Evolutionary conservation across 2,797 vertebrate genomes (phyloP).

Genomic region (Sebastes trivittatus): DNA sequence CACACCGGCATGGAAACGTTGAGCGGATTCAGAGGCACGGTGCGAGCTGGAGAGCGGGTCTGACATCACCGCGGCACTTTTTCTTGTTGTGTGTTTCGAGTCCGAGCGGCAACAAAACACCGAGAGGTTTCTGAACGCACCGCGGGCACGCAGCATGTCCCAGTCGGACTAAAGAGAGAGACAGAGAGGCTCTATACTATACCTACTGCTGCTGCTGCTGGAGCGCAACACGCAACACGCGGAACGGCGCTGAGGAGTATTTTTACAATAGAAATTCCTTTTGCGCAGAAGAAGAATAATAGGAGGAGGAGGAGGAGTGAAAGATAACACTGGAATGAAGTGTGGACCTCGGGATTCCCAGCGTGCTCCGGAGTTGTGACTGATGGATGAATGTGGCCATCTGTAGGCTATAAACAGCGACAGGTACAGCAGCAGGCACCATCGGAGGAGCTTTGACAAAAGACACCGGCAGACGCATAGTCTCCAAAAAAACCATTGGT

Average conservation of each 20-base stretch:
- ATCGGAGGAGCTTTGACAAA: slow-evolving; percentile 63
- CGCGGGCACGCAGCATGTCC: slow-evolving; percentile 50
- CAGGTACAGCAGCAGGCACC: slow-evolving; percentile 63
- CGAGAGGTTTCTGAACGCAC: slow-evolving; percentile 37
- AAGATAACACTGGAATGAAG: slow-evolving; percentile 75
- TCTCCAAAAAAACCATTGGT: not conserved
- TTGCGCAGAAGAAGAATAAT: slow-evolving; percentile 19
- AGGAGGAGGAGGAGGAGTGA: slow-evolving; percentile 51
- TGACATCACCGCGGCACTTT: slow-evolving; percentile 35
- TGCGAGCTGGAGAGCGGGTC: slow-evolving; percentile 27
- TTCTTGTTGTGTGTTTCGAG: not conserved
- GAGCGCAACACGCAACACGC: slow-evolving; percentile 63
- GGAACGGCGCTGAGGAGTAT: slow-evolving; percentile 64
- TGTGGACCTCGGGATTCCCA: slow-evolving; percentile 68
- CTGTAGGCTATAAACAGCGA: slow-evolving; percentile 71
- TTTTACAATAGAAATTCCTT: slow-evolving; percentile 71
- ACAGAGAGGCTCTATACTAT: no score
- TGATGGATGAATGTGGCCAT: slow-evolving; percentile 77
- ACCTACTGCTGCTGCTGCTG: not conserved
- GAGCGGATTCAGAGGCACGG: slow-evolving; percentile 37
- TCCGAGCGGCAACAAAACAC: not conserved
- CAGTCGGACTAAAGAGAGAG: slow-evolving; percentile 55
- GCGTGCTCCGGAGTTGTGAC: slow-evolving; percentile 75
- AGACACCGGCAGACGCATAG: slow-evolving; percentile 52
- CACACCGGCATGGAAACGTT: slow-evolving; percentile 49